A percentile compares a stretch with the other conserved stretches of the same genome.
Evolutionary conservation across 2,113 vertebrate species (phyloP).

Genomic region (Talpa occidentalis): DNA sequence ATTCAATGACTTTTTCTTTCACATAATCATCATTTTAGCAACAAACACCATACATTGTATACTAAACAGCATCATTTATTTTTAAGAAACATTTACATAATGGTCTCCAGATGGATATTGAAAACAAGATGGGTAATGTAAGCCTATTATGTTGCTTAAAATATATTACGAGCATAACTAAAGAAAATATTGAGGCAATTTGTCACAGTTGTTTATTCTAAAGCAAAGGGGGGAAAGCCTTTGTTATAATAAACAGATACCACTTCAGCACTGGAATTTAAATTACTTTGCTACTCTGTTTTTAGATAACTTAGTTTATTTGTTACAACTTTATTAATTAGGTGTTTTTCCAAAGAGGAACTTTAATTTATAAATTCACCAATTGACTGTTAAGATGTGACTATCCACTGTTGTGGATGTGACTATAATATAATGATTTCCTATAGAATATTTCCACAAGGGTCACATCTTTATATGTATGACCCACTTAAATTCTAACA

Average conservation of each 20-base stretch:
- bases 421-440: background rate
- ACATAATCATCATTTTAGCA: slow-evolving; percentile 42
- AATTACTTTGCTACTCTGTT: slow-evolving; percentile 26
- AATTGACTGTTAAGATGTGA: background rate
- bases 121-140: slow-evolving; percentile 46
- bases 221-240: background rate
- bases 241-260: slow-evolving; percentile 41
- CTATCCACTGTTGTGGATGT: background rate
- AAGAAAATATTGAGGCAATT: slow-evolving; percentile 46
- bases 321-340: slow-evolving; percentile 30
- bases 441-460: background rate
- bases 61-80: slow-evolving; percentile 25
- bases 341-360: background rate
- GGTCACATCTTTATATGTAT: background rate
- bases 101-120: slow-evolving; percentile 1
- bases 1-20: background rate
- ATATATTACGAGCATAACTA: slow-evolving; percentile 44
- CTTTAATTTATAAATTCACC: slow-evolving; percentile 41
- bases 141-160: slow-evolving; percentile 51
- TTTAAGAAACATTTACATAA: slow-evolving; percentile 72
- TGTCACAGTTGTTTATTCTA: slow-evolving; percentile 45
- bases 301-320: slow-evolving; percentile 2
- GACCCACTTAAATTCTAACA: background rate
- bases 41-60: slow-evolving; percentile 38
- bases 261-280: slow-evolving; percentile 25